Conservation (phyloP, 1,140 invertebrate genomes). For the Drosophila setifemur region DNA sequence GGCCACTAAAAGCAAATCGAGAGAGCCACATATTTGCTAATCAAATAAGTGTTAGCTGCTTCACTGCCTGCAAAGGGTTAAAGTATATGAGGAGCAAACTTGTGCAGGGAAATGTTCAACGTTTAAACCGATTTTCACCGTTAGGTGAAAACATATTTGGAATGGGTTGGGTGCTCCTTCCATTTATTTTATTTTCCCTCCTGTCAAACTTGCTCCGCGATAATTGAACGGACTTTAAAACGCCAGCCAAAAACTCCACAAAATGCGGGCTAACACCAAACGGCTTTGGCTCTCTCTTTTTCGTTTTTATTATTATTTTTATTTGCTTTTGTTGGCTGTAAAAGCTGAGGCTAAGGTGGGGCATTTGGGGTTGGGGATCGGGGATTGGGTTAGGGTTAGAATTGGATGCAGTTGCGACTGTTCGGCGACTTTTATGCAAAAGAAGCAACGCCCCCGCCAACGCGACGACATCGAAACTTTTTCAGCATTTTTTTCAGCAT, state of each 20-base stretch:
- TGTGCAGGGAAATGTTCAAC: conserved; percentile 3
- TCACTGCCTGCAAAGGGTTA: conserved; percentile 33
- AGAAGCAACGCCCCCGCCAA: conserved; percentile 32
- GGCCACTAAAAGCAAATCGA: conserved; percentile 44
- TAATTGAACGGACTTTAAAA: conserved; percentile 49
- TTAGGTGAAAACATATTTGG: not conserved
- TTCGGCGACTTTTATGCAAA: conserved; percentile 55
- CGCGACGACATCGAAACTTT: conserved; percentile 43
- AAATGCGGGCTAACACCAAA: conserved; percentile 43
- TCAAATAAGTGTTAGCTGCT: conserved; percentile 56
- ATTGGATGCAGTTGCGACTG: conserved; percentile 36
- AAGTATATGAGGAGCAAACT: conserved; percentile 2
- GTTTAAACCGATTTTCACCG: not conserved
- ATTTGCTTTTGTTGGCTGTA: conserved; percentile 18
- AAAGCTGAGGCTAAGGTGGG: conserved; percentile 7
- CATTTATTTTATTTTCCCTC: conserved; percentile 10
- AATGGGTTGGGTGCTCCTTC: not conserved
- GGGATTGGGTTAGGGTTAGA: no score
- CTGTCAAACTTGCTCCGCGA: conserved; percentile 35
- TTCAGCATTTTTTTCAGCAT: conserved; percentile 7
- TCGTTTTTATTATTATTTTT: conserved; percentile 1
- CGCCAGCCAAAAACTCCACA: conserved; percentile 14
- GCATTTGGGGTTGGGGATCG: no score
- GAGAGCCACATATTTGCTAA: conserved; percentile 47
- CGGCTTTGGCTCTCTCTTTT: conserved; percentile 19